Conservation (phyloP, 1,140 invertebrate genomes). For the Ips nitidus region DNA sequence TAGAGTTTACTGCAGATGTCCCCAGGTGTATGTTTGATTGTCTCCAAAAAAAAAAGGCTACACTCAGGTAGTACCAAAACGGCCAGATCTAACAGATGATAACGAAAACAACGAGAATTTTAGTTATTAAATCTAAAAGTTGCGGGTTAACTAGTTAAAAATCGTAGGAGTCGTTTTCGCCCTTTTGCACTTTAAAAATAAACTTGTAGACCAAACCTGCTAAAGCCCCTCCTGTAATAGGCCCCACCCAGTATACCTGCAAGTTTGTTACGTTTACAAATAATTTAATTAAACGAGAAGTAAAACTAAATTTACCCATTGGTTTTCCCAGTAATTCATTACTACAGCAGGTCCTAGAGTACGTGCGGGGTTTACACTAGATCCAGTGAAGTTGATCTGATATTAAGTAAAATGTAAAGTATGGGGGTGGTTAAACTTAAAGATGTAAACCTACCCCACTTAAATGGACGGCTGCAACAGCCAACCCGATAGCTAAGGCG, state of each 20-base stretch:
- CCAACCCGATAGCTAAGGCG: slow-evolving; percentile 85
- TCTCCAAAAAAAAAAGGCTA: too few relatives aligned
- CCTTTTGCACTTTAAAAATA: slow-evolving; percentile 65
- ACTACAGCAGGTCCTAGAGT: slow-evolving; percentile 84
- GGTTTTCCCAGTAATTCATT: slow-evolving; percentile 71
- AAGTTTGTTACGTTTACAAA: slow-evolving; percentile 39
- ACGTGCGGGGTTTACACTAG: slow-evolving; percentile 89
- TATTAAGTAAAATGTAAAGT: slow-evolving; percentile 30
- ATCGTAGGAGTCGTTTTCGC: slow-evolving; percentile 69
- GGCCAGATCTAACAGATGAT: too few relatives aligned
- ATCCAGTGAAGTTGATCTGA: slow-evolving; percentile 80
- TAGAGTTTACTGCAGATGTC: too few relatives aligned
- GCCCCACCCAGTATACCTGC: slow-evolving; percentile 89
- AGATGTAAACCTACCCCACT: slow-evolving; percentile 62
- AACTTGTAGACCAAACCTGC: slow-evolving; percentile 78
- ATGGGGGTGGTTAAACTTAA: not conserved
- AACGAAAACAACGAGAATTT: too few relatives aligned
- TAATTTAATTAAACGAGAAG: not conserved
- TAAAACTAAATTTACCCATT: slow-evolving; percentile 69
- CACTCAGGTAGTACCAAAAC: too few relatives aligned
- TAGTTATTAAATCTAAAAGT: too few relatives aligned
- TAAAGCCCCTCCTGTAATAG: slow-evolving; percentile 71
- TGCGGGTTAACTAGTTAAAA: slow-evolving; percentile 54
- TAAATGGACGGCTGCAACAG: slow-evolving; percentile 82
- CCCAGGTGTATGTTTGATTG: too few relatives aligned